Evolutionary conservation across 2,113 vertebrate species (phyloP).

Genomic region (Pimephales promelas): DNA sequence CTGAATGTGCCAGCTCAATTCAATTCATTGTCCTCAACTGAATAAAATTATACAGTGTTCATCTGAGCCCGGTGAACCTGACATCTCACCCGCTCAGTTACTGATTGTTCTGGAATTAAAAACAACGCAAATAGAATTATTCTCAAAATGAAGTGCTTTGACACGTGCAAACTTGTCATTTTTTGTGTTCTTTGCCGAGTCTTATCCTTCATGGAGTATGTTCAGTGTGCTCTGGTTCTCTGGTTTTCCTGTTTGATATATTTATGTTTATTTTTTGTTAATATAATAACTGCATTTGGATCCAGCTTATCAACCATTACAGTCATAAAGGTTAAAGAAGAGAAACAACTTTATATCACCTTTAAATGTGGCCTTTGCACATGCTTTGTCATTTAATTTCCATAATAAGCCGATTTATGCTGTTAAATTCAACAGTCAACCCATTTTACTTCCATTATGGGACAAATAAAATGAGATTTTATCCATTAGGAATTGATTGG

Average conservation of each 20-base stretch:
- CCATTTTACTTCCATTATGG: neutral
- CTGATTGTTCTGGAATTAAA: neutral
- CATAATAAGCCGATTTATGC: neutral
- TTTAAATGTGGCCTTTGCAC: no score
- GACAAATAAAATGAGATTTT: neutral
- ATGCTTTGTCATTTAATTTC: no score
- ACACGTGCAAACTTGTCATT: neutral
- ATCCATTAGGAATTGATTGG: neutral
- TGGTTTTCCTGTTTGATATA: no score
- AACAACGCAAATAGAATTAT: neutral
- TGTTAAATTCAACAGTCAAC: neutral
- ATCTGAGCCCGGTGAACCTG: neutral
- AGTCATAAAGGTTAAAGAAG: neutral
- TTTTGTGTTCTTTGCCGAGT: no score
- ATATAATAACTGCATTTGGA: no score
- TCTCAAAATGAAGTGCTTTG: neutral
- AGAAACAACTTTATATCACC: neutral
- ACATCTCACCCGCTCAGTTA: neutral
- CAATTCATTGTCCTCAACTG: neutral
- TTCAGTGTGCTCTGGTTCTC: no score
- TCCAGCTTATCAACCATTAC: no score
- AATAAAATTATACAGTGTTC: neutral
- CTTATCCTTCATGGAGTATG: no score
- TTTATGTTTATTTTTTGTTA: no score
- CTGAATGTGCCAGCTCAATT: constrained; percentile 20